Conservation (phyloP, 2,888 invertebrate species). For the Dyspetes luteomarginatus region DNA sequence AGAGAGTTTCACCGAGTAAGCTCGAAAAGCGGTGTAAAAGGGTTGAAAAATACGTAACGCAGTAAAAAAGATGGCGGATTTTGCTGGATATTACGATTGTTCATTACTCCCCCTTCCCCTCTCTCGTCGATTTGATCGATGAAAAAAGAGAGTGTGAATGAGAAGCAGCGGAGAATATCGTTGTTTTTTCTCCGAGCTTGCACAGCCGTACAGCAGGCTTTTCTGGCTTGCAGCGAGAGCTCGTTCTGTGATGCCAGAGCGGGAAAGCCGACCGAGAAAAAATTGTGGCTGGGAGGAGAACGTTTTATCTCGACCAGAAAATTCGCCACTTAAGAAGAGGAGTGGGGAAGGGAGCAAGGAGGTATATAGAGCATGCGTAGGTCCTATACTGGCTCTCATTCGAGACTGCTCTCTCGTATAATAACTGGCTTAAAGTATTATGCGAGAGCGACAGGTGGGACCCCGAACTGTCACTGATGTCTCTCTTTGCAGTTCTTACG, state of each 20-base stretch:
- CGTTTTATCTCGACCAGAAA: conserved; percentile 60
- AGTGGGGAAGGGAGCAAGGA: background rate
- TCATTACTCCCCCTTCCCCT: conserved; percentile 23
- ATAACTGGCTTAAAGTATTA: conserved; percentile 77
- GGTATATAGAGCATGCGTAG: conserved; percentile 1
- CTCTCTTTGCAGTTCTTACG: conserved; percentile 51
- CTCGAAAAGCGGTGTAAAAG: conserved; percentile 32
- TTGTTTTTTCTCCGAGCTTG: conserved; percentile 3
- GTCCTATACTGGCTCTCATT: conserved; percentile 5
- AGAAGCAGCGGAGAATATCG: conserved; percentile 5
- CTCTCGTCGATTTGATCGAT: conserved; percentile 44
- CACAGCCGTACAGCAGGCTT: conserved; percentile 15
- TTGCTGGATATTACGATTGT: conserved; percentile 40
- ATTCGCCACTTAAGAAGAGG: conserved; percentile 62
- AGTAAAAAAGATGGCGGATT: conserved; percentile 46
- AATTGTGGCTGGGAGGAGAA: conserved; percentile 24
- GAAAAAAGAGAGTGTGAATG: conserved; percentile 42
- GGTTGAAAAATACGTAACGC: conserved; percentile 36
- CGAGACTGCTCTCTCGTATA: conserved; percentile 62
- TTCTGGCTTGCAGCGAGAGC: conserved; percentile 26
- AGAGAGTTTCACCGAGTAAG: conserved; percentile 54
- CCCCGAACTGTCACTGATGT: conserved; percentile 71
- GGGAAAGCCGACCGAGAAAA: background rate
- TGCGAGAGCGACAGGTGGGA: conserved; percentile 73
- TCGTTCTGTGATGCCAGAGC: background rate